Conservation (phyloP, 2,888 invertebrate species). For the Rhopalosiphum nymphaeae region DNA sequence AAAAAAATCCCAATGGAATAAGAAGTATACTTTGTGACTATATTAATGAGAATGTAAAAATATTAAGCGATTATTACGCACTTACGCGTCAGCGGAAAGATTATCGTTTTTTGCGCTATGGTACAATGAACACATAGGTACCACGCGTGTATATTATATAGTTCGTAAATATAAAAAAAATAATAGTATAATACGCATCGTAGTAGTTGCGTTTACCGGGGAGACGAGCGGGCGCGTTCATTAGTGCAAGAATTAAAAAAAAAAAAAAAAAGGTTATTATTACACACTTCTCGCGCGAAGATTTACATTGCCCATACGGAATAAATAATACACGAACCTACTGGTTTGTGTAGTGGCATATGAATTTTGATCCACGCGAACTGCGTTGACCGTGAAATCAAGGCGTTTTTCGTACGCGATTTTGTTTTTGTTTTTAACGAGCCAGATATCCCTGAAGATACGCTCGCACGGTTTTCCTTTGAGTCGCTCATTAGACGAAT, state of each 20-base stretch:
- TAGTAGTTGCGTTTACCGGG: neutral
- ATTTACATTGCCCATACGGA: neutral
- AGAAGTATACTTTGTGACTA: too few species aligned
- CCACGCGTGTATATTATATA: neutral
- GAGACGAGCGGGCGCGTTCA: neutral
- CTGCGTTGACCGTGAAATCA: conserved; percentile 50
- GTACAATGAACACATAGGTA: neutral
- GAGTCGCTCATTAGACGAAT: conserved; percentile 17
- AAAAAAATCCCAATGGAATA: neutral
- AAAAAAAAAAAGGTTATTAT: neutral
- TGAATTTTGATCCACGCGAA: neutral
- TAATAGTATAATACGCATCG: neutral
- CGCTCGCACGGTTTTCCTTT: conserved; percentile 28
- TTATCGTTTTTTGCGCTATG: neutral
- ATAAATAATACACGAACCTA: neutral
- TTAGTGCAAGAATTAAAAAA: conserved; percentile 27
- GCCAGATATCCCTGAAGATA: conserved; percentile 59
- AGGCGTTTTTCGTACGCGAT: conserved; percentile 32
- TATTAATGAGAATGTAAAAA: neutral
- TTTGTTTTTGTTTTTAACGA: conserved; percentile 21
- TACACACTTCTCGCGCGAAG: neutral
- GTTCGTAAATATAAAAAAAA: neutral
- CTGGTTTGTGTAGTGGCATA: neutral
- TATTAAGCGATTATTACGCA: neutral
- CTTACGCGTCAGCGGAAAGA: neutral